Conservation (phyloP, 2,888 invertebrate genomes). For the Ptychoptera albimana region DNA sequence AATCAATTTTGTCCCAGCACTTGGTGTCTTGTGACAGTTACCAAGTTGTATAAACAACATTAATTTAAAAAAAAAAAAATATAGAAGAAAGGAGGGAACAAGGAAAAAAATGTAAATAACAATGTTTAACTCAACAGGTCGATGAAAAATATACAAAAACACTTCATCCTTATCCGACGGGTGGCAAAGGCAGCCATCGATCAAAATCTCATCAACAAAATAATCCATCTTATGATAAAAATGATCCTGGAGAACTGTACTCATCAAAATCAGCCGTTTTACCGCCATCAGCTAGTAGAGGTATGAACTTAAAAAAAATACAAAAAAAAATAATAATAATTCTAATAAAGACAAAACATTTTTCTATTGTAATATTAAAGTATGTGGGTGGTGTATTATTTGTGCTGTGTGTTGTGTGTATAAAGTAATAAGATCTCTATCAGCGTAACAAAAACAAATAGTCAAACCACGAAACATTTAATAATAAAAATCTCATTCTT, state of each 20-base stretch:
- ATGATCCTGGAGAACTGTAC: slow-evolving; percentile 3
- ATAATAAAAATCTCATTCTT: no score
- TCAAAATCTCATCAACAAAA: slow-evolving; percentile 16
- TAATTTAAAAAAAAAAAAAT: no score
- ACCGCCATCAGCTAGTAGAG: no score
- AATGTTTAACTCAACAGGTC: slow-evolving; percentile 18
- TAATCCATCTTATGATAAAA: slow-evolving; percentile 7
- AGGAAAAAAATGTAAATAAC: no score
- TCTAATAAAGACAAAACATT: no score
- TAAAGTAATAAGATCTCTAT: background rate
- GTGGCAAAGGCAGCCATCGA: slow-evolving; percentile 24
- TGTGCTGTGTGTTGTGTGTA: background rate
- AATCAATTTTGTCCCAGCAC: no score
- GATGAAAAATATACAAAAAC: slow-evolving; percentile 28
- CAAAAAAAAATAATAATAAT: no score
- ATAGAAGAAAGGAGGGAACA: background rate
- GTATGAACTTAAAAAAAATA: no score
- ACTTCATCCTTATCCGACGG: slow-evolving; percentile 24
- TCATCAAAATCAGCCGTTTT: background rate
- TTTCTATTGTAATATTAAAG: background rate
- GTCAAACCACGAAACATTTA: no score
- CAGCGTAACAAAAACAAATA: no score
- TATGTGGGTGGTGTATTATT: background rate
- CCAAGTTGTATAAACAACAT: no score
- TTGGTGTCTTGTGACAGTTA: no score